These are phyloP conservation scores for Leistus spinibarbis DNA, from an alignment of 2,888 invertebrate genomes.

Conservation along the genomic window DNA sequence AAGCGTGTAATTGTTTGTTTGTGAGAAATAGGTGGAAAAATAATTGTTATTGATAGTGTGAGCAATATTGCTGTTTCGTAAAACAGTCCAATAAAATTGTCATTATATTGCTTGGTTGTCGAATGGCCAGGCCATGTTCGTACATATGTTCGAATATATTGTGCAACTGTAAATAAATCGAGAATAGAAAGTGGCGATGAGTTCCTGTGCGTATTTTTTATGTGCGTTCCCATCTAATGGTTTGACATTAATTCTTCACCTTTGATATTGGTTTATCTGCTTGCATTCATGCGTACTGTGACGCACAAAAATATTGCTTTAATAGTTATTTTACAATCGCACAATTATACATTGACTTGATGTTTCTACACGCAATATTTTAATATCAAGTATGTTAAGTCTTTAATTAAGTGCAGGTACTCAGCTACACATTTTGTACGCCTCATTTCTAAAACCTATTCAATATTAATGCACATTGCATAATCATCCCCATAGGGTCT, in stretches of 20 bases:
- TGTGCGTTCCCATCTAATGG: constrained; percentile 17
- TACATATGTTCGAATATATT: constrained; percentile 17
- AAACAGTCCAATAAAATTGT: not conserved
- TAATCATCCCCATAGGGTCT: too few relatives aligned
- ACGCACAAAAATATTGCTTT: too few relatives aligned
- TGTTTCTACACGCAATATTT: too few relatives aligned
- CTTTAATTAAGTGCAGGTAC: too few relatives aligned
- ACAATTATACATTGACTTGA: too few relatives aligned
- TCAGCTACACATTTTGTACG: too few relatives aligned
- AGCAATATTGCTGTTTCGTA: not conserved
- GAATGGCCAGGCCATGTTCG: not conserved
- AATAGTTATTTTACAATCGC: too few relatives aligned
- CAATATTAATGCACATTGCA: too few relatives aligned
- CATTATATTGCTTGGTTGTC: not conserved
- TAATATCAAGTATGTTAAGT: too few relatives aligned
- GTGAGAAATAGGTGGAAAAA: not conserved
- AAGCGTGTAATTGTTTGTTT: not conserved
- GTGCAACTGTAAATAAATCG: constrained; percentile 29
- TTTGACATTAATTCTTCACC: constrained; percentile 13
- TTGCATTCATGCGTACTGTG: too few relatives aligned
- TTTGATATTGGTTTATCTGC: not conserved
- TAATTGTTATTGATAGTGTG: not conserved
- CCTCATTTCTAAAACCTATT: too few relatives aligned
- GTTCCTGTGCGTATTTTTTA: constrained; percentile 28
- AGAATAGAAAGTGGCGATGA: constrained; percentile 30